These are phyloP conservation scores for Carcharodon carcharias DNA, from an alignment of 2,797 vertebrate genomes.

Conservation along the genomic window DNA sequence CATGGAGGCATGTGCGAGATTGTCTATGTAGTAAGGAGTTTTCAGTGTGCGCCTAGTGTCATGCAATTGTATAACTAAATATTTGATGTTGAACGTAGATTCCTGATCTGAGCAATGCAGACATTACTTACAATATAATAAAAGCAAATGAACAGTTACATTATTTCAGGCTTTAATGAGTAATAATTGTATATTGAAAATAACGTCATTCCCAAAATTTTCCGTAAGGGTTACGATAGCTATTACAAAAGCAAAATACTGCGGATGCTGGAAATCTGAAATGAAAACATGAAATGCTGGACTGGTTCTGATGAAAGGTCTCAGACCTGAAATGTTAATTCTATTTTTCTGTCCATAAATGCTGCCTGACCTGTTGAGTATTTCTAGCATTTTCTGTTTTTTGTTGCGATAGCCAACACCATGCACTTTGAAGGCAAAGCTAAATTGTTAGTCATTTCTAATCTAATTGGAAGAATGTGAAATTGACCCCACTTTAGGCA, in stretches of 20 bases:
- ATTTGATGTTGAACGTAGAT: background rate
- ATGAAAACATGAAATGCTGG: background rate
- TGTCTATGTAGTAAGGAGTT: background rate
- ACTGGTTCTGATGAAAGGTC: background rate
- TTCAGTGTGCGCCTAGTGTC: background rate
- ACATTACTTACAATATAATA: background rate
- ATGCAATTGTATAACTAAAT: background rate
- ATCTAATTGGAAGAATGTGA: background rate
- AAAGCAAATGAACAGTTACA: background rate
- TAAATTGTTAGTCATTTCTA: background rate
- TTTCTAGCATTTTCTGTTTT: no score
- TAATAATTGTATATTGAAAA: background rate
- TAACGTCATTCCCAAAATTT: background rate
- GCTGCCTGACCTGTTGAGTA: background rate
- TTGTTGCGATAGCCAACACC: background rate
- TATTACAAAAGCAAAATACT: background rate
- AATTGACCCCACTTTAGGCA: background rate
- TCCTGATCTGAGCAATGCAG: background rate
- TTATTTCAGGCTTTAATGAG: background rate
- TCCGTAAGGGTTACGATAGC: background rate
- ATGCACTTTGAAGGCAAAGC: background rate
- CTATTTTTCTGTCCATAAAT: background rate
- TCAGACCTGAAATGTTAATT: background rate
- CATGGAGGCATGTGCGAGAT: background rate
- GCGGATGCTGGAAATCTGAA: background rate